Percentiles rank a stretch among this genome's conserved stretches.
Evolutionary conservation across 2,113 vertebrate species (phyloP).

Genomic region (Cairina moschata): DNA sequence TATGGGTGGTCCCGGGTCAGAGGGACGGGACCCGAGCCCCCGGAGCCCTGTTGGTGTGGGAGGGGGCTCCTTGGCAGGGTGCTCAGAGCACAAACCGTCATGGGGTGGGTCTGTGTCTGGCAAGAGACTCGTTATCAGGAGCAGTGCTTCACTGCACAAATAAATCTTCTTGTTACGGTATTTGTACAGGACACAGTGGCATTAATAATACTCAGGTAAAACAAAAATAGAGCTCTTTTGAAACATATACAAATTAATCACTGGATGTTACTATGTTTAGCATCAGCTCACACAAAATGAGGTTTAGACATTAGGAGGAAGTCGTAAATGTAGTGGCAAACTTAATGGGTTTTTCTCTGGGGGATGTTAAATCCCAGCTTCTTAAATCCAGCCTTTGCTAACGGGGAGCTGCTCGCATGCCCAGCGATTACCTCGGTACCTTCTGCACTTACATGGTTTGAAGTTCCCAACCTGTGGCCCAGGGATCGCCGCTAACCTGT

Average conservation of each 20-base stretch:
- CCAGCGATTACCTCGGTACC: not conserved
- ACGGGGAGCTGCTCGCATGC: not conserved
- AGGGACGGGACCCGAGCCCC: not conserved
- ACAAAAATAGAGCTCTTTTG: not conserved
- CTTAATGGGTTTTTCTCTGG: not conserved
- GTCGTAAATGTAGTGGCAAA: not conserved
- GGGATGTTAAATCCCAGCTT: not conserved
- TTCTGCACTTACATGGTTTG: not conserved
- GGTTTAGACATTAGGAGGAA: not conserved
- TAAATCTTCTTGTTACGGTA: not conserved
- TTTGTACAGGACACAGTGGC: not conserved
- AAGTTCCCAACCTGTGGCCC: not conserved
- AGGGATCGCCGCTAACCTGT: not conserved
- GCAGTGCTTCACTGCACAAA: not conserved
- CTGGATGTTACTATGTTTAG: not conserved
- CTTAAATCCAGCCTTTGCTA: not conserved
- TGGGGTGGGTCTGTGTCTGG: not conserved
- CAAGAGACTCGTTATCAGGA: not conserved
- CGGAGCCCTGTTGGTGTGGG: accelerated
- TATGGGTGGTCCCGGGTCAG: accelerated
- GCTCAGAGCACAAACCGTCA: accelerated
- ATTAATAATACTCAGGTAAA: not conserved
- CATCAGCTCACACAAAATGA: not conserved
- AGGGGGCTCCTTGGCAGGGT: not conserved
- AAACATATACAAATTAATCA: not conserved